Conservation (phyloP, 1,140 invertebrate species). For the Bacillus rossius region DNA sequence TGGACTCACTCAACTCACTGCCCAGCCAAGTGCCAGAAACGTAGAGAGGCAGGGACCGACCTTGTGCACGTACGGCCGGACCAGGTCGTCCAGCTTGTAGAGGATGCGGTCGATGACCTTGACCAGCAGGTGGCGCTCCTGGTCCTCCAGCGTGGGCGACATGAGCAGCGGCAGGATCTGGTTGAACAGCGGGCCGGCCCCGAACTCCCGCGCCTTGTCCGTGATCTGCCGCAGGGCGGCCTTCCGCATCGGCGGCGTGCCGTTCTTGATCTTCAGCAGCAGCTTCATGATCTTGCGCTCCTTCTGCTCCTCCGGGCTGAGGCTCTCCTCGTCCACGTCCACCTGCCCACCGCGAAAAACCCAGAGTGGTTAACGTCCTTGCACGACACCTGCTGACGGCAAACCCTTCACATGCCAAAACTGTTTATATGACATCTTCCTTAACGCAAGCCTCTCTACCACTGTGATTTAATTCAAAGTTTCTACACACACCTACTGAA, state of each 20-base stretch:
- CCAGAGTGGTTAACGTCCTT: too few species aligned
- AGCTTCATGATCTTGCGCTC: slow-evolving; percentile 99
- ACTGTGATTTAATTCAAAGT: too few species aligned
- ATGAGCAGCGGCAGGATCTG: slow-evolving; percentile 97
- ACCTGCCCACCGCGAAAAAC: slow-evolving; percentile 53
- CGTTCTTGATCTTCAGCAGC: slow-evolving; percentile 98
- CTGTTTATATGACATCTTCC: too few species aligned
- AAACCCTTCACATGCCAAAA: too few species aligned
- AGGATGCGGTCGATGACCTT: slow-evolving; percentile 99
- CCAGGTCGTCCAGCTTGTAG: slow-evolving; percentile 98
- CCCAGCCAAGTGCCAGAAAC: too few species aligned
- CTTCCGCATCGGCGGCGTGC: slow-evolving; percentile 98
- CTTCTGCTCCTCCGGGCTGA: slow-evolving; percentile 95
- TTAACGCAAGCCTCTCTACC: too few species aligned
- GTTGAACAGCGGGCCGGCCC: slow-evolving; percentile 97
- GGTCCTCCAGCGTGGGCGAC: slow-evolving; percentile 99
- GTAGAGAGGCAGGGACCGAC: too few species aligned
- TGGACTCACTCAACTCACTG: too few species aligned
- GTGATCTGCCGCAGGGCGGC: slow-evolving; percentile 96
- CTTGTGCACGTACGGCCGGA: slow-evolving; percentile 98
- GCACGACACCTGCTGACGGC: too few species aligned
- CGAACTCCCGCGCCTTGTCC: slow-evolving; percentile 97
- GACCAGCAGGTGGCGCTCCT: slow-evolving; percentile 98
- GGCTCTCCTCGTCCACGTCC: slow-evolving; percentile 94
- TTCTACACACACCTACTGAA: too few species aligned